phyloP scores from a whole-genome alignment of 1,140 invertebrate genomes.

The Neotoxoptera formosana region DNA sequence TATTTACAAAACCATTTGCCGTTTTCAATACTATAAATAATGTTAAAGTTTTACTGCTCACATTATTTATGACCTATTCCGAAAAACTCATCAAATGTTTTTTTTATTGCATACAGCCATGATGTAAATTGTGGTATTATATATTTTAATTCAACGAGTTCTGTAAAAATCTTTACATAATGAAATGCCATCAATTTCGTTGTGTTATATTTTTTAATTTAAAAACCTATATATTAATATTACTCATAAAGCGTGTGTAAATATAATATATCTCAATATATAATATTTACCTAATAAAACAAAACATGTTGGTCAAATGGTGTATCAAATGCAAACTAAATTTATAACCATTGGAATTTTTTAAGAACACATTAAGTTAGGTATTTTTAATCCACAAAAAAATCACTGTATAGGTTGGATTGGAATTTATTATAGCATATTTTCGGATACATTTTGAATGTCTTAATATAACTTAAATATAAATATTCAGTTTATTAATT shows the following conservation, averaged over 20 bases:
- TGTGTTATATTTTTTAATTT: background rate
- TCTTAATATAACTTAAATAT: background rate
- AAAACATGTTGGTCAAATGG: background rate
- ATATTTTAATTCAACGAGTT: background rate
- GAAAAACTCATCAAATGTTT: background rate
- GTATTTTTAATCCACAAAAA: background rate
- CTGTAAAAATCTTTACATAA: background rate
- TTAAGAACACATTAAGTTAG: background rate
- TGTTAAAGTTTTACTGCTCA: slow-evolving; percentile 1
- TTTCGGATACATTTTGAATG: background rate
- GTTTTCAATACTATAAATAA: slow-evolving; percentile 24
- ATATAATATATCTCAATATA: background rate
- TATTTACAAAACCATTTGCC: background rate
- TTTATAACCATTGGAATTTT: background rate
- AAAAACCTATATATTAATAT: background rate
- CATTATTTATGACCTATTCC: background rate
- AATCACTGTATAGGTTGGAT: background rate
- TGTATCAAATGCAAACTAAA: background rate
- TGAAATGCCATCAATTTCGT: background rate
- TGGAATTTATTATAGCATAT: background rate
- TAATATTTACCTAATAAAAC: background rate
- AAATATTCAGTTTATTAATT: background rate
- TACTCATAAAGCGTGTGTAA: background rate
- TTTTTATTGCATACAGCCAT: background rate
- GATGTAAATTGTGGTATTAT: background rate